Evolutionary conservation across 2,113 vertebrate genomes (phyloP).

Genomic region (Choloepus hoffmanni): DNA sequence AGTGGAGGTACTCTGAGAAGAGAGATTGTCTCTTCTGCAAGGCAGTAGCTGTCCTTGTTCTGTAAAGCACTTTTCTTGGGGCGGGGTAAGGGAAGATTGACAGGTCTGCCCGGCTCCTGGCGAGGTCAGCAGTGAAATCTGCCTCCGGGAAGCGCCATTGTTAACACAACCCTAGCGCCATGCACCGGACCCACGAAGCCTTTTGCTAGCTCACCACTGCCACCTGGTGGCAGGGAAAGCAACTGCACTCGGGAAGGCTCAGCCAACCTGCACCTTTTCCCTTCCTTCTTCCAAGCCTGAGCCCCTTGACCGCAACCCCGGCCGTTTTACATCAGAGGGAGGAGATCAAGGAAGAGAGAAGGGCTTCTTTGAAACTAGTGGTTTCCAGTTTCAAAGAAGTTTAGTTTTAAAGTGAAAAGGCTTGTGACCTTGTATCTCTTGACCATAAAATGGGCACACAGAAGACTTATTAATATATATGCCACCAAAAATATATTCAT

Average conservation of each 20-base stretch:
- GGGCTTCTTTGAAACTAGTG: no score
- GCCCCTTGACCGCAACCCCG: neutral
- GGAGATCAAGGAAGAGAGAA: neutral
- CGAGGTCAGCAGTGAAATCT: neutral
- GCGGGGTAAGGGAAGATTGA: neutral
- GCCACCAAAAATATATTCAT: neutral
- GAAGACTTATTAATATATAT: neutral
- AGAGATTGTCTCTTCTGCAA: neutral
- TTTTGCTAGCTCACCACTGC: neutral
- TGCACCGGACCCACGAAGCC: no score
- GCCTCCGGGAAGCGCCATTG: neutral
- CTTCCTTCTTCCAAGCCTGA: neutral
- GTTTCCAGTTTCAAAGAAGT: neutral
- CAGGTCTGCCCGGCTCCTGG: neutral
- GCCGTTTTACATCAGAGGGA: neutral
- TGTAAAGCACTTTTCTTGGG: neutral
- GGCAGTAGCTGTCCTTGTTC: neutral
- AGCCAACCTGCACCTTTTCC: accelerated
- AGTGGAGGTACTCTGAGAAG: neutral
- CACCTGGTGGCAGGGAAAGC: neutral
- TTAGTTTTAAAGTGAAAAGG: neutral
- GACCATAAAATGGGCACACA: neutral
- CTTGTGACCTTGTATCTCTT: neutral
- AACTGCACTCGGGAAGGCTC: neutral
- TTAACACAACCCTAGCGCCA: accelerated